Conservation (phyloP, 2,113 vertebrate species). For the Sphaerodactylus townsendi region DNA sequence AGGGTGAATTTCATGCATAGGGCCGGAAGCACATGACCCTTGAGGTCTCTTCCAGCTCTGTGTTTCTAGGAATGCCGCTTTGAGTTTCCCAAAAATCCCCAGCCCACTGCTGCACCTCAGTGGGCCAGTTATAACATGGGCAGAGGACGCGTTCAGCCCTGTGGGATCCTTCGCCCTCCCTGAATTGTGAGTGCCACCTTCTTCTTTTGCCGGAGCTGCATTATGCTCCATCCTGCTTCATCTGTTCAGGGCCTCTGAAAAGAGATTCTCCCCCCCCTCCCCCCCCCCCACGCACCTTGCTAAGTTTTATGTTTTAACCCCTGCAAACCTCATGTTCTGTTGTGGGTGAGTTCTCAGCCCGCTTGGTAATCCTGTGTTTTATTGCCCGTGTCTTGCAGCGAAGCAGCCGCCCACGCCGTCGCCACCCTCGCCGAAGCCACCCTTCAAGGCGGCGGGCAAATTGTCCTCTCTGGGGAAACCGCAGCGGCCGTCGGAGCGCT, state of each 20-base stretch:
- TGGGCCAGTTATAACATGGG: neutral
- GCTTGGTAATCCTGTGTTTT: neutral
- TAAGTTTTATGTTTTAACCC: neutral
- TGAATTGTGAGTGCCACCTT: rapidly evolving
- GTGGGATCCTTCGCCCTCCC: rapidly evolving
- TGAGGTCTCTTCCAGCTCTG: too few relatives aligned
- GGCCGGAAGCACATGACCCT: too few relatives aligned
- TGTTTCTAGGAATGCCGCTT: neutral
- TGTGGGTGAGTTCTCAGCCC: rapidly evolving
- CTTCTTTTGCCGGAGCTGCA: neutral
- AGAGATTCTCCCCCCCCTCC: neutral
- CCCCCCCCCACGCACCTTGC: too few relatives aligned
- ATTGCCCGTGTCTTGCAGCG: conserved; percentile 72
- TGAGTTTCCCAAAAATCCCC: neutral
- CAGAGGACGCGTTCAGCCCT: too few relatives aligned
- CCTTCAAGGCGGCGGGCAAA: conserved; percentile 95
- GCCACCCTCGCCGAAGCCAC: conserved; percentile 96
- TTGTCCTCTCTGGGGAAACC: conserved; percentile 94
- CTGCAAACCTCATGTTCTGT: rapidly evolving
- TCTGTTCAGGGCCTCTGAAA: too few relatives aligned
- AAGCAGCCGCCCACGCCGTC: conserved; percentile 96
- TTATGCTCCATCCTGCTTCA: too few relatives aligned
- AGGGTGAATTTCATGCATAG: too few relatives aligned
- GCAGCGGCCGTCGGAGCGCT: conserved; percentile 96
- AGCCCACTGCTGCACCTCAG: rapidly evolving